Base-by-base conservation (phyloP, 1,140 invertebrate genomes). In the Gonioctena quinquepunctata region DNA sequence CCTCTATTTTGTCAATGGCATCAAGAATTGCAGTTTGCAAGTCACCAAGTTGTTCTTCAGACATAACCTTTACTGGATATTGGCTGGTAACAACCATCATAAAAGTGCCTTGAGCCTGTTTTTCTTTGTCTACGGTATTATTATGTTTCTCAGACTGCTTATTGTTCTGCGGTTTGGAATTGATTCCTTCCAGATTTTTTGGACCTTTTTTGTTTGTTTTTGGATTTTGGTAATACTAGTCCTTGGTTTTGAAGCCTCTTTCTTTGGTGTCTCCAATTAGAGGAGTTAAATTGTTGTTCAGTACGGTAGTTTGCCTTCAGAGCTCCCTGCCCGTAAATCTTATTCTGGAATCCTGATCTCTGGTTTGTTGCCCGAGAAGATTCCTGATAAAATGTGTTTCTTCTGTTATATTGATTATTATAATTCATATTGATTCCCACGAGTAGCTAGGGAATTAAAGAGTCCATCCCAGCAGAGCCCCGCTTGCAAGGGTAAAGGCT, bases 401-500 rank as follows among this genome's bases (percentile, higher is more conserved):
- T 42, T 25, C 56, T 25, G 33, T 42, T 42, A n/a, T 42, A 42
- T 42, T 33, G 28, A n/a, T 27, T 16, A 62, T 62, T 28, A 22
- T 62, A 27, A 62, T 21, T 23, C 60, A 62, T 62, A 48, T 18
- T 62, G 18, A 18, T 8, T 62, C 60, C 60, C 60, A 62, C 60
- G 60, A 62, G 3, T 48, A 62, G 60, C 60, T 62, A 62, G 60
- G 60, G 60, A 62, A 62, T 18, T 62, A 62, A 42, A 42, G 42
- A 18, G 25, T n/a, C 60, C 13, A 11, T 28, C 16, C 60, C 28
- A 8, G 13, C 60, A 48, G 60, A 62, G 60, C 60, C 60, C 60
- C 60, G 60, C 60, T 1, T 62, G 19, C 18, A n/a, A 28, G 42
- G 26, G 33, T 22, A 62, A 62, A 33, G 60, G 60, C 60, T 62